phyloP scores from a whole-genome alignment of 2,888 invertebrate species.

The Trachelus troglodyta region DNA sequence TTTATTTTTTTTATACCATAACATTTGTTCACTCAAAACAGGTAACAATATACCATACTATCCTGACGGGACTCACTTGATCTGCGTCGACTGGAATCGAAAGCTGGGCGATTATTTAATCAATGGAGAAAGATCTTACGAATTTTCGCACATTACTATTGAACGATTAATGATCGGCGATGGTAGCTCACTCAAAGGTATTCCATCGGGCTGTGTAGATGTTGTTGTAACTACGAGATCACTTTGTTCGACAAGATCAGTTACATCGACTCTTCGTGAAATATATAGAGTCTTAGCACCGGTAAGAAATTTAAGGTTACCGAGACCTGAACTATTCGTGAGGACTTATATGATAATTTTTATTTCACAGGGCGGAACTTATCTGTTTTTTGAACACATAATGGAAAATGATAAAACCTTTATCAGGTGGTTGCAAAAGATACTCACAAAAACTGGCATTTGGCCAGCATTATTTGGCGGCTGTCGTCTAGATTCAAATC shows the following conservation, averaged over 20 bases:
- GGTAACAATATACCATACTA: constrained; percentile 59
- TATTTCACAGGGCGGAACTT: constrained; percentile 50
- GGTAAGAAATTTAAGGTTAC: constrained; percentile 36
- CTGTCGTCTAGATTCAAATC: constrained; percentile 50
- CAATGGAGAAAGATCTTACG: constrained; percentile 45
- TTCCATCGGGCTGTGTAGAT: constrained; percentile 50
- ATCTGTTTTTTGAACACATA: constrained; percentile 57
- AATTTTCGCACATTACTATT: constrained; percentile 52
- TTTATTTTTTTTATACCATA: not conserved
- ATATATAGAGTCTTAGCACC: constrained; percentile 54
- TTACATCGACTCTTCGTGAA: constrained; percentile 46
- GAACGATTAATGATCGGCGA: constrained; percentile 54
- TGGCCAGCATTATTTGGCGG: constrained; percentile 59
- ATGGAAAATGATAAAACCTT: constrained; percentile 44
- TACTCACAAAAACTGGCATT: constrained; percentile 49
- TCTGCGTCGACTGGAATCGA: constrained; percentile 55
- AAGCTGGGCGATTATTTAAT: constrained; percentile 51
- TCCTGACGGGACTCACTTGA: constrained; percentile 50
- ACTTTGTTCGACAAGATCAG: constrained; percentile 51
- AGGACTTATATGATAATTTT: not conserved
- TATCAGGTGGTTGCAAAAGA: constrained; percentile 44
- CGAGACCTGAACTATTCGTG: not conserved
- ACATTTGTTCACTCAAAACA: constrained; percentile 23
- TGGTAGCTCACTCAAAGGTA: constrained; percentile 47
- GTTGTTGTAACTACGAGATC: constrained; percentile 56